phyloP scores from a whole-genome alignment of 1,140 invertebrate species.

The Thereuonema tuberculata region DNA sequence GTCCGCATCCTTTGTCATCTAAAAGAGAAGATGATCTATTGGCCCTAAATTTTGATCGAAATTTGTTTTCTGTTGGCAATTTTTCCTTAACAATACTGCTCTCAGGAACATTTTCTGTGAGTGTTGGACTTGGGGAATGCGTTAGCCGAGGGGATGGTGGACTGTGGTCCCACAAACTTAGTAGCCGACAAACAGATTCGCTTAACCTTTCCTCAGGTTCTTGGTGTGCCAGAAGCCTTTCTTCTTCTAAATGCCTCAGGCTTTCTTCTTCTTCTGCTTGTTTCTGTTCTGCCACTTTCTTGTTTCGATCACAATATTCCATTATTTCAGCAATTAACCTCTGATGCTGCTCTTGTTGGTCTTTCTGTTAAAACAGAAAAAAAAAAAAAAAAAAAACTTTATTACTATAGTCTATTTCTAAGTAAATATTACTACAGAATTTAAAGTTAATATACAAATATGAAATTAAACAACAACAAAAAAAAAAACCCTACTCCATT shows the following conservation, averaged over 20 bases:
- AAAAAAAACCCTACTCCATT: no score
- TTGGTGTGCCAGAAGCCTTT: background rate
- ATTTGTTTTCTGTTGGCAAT: background rate
- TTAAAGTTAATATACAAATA: no score
- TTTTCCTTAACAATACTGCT: background rate
- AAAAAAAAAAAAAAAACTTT: background rate
- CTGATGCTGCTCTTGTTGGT: background rate
- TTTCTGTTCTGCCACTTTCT: background rate
- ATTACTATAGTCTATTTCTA: no score
- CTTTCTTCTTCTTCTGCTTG: background rate
- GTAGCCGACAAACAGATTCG: conserved; percentile 6
- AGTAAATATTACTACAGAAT: no score
- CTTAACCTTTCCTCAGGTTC: background rate
- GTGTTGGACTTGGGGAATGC: background rate
- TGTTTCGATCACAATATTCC: conserved; percentile 7
- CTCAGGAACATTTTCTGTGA: background rate
- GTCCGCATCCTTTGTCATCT: no score
- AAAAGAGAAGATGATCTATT: background rate
- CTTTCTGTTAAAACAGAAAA: background rate
- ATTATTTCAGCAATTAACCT: conserved; percentile 3
- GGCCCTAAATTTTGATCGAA: background rate
- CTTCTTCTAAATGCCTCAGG: background rate
- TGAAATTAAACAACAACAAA: no score
- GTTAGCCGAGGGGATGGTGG: background rate
- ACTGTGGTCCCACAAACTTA: conserved; percentile 5